Base-by-base conservation (phyloP, 2,797 vertebrate genomes). In the Crocidura indochinensis region DNA sequence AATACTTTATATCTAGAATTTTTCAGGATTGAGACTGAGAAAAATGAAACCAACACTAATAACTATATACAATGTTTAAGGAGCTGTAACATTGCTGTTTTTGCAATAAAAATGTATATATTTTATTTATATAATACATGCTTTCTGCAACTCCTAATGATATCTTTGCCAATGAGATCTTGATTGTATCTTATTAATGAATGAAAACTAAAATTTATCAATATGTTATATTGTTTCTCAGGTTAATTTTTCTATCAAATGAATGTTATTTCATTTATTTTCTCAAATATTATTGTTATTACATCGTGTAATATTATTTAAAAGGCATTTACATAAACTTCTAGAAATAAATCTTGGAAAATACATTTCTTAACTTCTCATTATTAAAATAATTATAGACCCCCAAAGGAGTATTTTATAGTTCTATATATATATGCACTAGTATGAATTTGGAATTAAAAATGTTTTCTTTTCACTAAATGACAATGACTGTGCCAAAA, bases 181-280 rank as follows among this genome's bases (percentile, higher is more conserved):
- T 95, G 82, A 93, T 91, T 96, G 95, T 88, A 95, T 72, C 87
- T 62, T 26, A 84, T 69, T 68, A 77, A 56, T 91, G 85, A 95
- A 79, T 94, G 89, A 80, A 89, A 80, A 53, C 26, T 91, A 84
- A 90, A 97, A 96, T 95, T 90, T 29, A 96, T 73, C 49, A 95
- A 27, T 47, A 92, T 71, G 84, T 80, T 90, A 91, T 91, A 94
- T 92, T 64, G 89, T 94, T 96, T 96, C 0, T 86, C 89, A 77
- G 29, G 90, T 90, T 78, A 95, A 93, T 92, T n/a, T 56, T 44
- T n/a, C n/a, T n/a, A n/a, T n/a, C n/a, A n/a, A n/a, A n/a, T n/a
- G 91, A 95, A 91, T 86, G 96, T 56, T 96, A 29, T 89, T 94
- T 94, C 82, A 46, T 85, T 26, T 12, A n/a, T n/a, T n/a, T 92